Conservation (phyloP, 1,140 invertebrate species). For the Drosophila gunungcola region DNA sequence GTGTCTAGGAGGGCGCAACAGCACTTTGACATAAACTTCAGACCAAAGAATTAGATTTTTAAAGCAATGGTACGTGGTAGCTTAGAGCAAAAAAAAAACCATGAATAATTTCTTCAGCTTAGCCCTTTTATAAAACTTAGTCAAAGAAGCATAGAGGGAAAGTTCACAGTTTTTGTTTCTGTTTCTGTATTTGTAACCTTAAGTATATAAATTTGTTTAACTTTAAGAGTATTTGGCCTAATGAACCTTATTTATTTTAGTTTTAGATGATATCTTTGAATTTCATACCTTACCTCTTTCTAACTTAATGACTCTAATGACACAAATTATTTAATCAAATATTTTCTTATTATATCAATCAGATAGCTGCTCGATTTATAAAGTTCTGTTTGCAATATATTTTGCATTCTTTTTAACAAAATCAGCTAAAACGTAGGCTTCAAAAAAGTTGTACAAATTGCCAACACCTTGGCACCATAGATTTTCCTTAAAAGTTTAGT, state of each 20-base stretch:
- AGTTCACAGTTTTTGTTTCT: no score
- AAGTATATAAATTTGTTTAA: no score
- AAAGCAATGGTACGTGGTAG: background rate
- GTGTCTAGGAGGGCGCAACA: conserved; percentile 4
- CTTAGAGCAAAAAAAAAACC: background rate
- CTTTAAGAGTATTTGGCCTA: no score
- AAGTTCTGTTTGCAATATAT: background rate
- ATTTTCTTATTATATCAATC: no score
- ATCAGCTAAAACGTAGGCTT: conserved; percentile 9
- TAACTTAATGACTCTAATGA: no score
- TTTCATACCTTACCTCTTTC: no score
- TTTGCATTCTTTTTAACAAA: background rate
- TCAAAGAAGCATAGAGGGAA: no score
- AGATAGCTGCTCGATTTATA: background rate
- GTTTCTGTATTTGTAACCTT: no score
- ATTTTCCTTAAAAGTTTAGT: conserved; percentile 36
- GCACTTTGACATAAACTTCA: conserved; percentile 20
- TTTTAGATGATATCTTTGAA: no score
- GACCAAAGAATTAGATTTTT: conserved; percentile 4
- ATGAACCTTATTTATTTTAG: no score
- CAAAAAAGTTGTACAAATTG: conserved; percentile 22
- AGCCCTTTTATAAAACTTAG: background rate
- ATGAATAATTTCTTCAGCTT: background rate
- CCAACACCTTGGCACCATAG: conserved; percentile 24
- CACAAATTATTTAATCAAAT: no score